A percentile compares a stretch with the other conserved stretches of the same genome.
Evolutionary conservation across 2,113 vertebrate species (phyloP).

Genomic region (Apistogramma diplotaenia): DNA sequence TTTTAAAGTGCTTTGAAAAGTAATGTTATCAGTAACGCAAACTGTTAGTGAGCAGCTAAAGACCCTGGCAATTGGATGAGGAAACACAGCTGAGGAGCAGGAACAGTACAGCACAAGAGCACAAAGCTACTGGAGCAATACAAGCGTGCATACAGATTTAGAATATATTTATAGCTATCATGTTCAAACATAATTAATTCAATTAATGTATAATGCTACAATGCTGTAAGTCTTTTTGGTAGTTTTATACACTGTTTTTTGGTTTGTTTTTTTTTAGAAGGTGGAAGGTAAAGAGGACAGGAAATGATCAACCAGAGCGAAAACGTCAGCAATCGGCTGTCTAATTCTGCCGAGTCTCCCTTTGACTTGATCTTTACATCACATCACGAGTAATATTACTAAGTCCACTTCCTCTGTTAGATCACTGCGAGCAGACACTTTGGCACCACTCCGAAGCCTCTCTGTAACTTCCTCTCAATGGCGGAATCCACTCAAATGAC

Average conservation of each 20-base stretch:
- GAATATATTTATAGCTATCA: not conserved
- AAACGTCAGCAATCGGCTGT: constrained; percentile 10
- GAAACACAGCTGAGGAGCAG: not conserved
- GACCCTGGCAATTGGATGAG: not conserved
- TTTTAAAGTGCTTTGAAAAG: not conserved
- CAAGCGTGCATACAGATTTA: not conserved
- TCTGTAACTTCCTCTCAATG: constrained; percentile 7
- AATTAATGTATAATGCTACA: not conserved
- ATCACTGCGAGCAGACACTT: constrained; percentile 27
- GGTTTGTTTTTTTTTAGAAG: not conserved
- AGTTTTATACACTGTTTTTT: too few relatives aligned
- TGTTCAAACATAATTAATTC: not conserved
- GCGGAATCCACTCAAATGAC: constrained; percentile 13
- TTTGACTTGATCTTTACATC: constrained; percentile 29
- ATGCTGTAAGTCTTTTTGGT: not conserved
- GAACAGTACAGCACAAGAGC: not conserved
- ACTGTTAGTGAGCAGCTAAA: not conserved
- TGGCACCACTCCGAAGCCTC: constrained; percentile 13
- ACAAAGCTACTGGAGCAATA: not conserved
- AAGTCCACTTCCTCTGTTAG: constrained; percentile 34
- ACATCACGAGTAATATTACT: constrained; percentile 32
- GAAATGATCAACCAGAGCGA: not conserved
- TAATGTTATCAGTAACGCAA: not conserved
- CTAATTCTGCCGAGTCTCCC: not conserved
- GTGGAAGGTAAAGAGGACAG: not conserved